Evolutionary conservation across 2,113 vertebrate species (phyloP).

Genomic region (Sus scrofa): DNA sequence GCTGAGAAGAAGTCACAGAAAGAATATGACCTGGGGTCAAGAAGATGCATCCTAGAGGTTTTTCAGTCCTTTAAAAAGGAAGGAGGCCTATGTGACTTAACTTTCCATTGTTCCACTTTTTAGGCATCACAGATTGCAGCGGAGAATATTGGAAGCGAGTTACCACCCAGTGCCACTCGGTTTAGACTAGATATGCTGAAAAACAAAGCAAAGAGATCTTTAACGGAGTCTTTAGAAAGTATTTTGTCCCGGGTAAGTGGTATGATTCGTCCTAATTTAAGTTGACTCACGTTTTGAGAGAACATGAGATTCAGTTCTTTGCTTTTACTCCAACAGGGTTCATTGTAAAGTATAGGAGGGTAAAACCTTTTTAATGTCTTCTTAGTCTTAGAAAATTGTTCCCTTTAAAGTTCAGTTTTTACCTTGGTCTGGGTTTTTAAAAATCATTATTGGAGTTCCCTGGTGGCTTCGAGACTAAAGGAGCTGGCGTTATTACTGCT

Average conservation of each 20-base stretch:
- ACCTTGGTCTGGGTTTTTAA: not conserved
- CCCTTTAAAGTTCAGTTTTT: slow-evolving; percentile 5
- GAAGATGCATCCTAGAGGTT: not conserved
- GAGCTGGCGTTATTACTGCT: no score
- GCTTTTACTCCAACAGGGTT: not conserved
- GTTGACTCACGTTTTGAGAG: not conserved
- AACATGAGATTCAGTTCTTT: not conserved
- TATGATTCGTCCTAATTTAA: slow-evolving; percentile 5
- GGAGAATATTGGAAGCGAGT: slow-evolving; percentile 88
- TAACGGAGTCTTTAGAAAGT: slow-evolving; percentile 96
- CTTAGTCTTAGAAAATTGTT: slow-evolving; percentile 6
- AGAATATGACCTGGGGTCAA: not conserved
- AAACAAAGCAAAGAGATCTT: slow-evolving; percentile 95
- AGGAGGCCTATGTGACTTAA: not conserved
- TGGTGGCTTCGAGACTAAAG: no score
- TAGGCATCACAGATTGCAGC: slow-evolving; percentile 81
- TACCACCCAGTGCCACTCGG: slow-evolving; percentile 89
- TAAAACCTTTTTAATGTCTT: not conserved
- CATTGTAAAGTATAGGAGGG: not conserved
- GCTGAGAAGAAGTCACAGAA: not conserved
- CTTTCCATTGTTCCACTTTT: slow-evolving; percentile 8
- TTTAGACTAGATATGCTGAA: slow-evolving; percentile 95
- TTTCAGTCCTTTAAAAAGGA: slow-evolving; percentile 75
- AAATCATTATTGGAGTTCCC: no score
- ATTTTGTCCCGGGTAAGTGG: slow-evolving; percentile 88